Evolutionary conservation across 2,888 invertebrate genomes (phyloP), one percentile per base, ranked within the genome.

Genomic region (Habrosyne pyritoides): DNA sequence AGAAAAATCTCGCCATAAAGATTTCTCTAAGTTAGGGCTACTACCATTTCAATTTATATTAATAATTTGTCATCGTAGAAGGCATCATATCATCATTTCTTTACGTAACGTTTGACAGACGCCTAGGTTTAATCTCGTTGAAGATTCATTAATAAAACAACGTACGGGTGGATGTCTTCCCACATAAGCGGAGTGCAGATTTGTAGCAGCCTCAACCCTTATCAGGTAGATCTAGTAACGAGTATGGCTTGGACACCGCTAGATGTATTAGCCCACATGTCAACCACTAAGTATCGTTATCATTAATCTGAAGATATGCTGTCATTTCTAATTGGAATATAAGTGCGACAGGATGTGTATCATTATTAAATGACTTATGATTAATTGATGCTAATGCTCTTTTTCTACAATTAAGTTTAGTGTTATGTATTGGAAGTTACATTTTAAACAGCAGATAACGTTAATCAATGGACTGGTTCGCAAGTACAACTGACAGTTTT

Each of bases 311-410:
- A 62, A 69, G 77, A 79, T 83, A 79, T 69, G 66, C 74, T 75
- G 80, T 84, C 83, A 83, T 81, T 83, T 86, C 79, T 87, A 84
- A 88, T 84, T 86, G 83, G 79, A 81, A 74, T 81, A 77, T 82
- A 84, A 84, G 77, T 75, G 77, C 74, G 74, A 71, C 71, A 66
- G 75, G 79, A 83, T 72, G 74, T 66, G 69, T 70, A 71, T 73
- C 62, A 66, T 66, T 69, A 69, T 67, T 56, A 61, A 66, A 66
- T 63, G 58, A 59, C 57, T 63, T 54, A 47, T 55, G 59, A 65
- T 69, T 53, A 53, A 51, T 53, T 49, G n/a, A 55, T 46, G 48
- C 30, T 55, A 12, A 42, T 55, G 33, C 14, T 18, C 28, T 47
- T 61, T 57, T 56, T 47, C 28, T 52, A 14, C 49, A 28, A 18